Percentiles rank a stretch among this genome's conserved stretches.
phyloP scores from a whole-genome alignment of 1,140 invertebrate species.

The Drosophila orena region DNA sequence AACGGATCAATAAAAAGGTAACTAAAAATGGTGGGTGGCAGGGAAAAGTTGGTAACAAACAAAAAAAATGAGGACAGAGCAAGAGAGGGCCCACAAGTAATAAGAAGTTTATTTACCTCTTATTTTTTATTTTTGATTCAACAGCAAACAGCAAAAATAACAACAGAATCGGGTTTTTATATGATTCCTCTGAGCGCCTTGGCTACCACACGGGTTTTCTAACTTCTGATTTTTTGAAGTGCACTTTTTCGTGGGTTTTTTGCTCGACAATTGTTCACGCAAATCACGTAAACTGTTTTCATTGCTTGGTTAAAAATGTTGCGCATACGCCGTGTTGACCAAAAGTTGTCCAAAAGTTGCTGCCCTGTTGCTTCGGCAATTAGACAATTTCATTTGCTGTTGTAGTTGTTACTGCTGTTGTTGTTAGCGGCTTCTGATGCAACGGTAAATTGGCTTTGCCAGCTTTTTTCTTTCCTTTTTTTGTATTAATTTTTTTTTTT shows the following conservation, averaged over 20 bases:
- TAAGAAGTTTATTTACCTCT: constrained; percentile 47
- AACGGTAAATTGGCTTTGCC: constrained; percentile 52
- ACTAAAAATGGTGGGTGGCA: constrained; percentile 1
- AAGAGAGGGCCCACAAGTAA: constrained; percentile 11
- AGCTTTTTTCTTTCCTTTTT: constrained; percentile 3
- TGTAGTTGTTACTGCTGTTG: constrained; percentile 8
- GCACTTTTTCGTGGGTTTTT: constrained; percentile 3
- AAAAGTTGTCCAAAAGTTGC: constrained; percentile 27
- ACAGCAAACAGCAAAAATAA: constrained; percentile 11
- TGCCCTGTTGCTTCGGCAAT: constrained; percentile 38
- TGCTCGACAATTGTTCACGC: constrained; percentile 51
- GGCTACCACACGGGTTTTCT: neutral
- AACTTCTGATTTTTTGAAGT: neutral
- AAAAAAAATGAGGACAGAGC: no score
- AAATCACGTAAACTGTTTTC: constrained; percentile 68
- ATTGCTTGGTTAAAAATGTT: constrained; percentile 41
- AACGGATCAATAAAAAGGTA: constrained; percentile 12
- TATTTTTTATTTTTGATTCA: neutral
- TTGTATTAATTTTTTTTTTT: neutral
- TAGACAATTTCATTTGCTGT: constrained; percentile 48
- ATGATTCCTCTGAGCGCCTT: neutral
- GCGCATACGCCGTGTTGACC: constrained; percentile 39
- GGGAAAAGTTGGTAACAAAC: constrained; percentile 1
- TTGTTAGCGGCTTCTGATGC: constrained; percentile 26
- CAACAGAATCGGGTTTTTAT: constrained; percentile 2